Base-by-base conservation (phyloP, 2,888 invertebrate species). In the Athalia circularis region DNA sequence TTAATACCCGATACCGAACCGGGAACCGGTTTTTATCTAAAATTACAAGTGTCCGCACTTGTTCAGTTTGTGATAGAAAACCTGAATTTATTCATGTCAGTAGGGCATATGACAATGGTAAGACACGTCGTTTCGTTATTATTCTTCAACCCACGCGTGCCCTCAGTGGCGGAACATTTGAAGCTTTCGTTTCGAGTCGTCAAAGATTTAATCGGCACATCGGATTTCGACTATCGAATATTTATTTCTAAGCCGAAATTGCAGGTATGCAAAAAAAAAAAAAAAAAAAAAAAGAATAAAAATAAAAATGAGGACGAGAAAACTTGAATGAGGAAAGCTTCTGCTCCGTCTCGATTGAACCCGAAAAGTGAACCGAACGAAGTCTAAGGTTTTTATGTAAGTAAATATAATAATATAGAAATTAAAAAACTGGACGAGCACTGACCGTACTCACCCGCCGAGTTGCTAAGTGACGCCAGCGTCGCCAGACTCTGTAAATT, bases 401-500 rank as follows among this genome's bases (percentile, higher is more conserved):
- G 65, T 45, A 80, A 74, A 80, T 29, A 52, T 5, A 11, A 8
- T 11, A 67, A 15, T n/a, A 67, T 13, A 43, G 13, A 0, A 5
- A 8, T 81, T 65, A 80, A 8, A 77, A 67, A 77, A 54, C 29
- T 50, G 13, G 57, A 15, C 11, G 70, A 70, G 84, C 83, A 85
- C 87, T 85, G 81, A 90, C 89, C 90, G 85, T 90, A 90, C 86
- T 90, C 90, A 89, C 88, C 87, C 81, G 89, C 88, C 77, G 87
- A 87, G 84, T 91, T 88, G 84, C 90, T 87, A 83, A 89, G 85
- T 82, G 89, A 87, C 83, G 87, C 90, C 77, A 95, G 92, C 54
- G 95, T 94, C 75, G 95, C 95, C 79, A 95, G 92, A 80, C 92
- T 91, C 84, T 93, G 93, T 70, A 93, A 90, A 86, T 93, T 93